These are phyloP conservation scores for Acanthisitta chloris DNA, from an alignment of 2,113 vertebrate species.

Conservation along the genomic window DNA sequence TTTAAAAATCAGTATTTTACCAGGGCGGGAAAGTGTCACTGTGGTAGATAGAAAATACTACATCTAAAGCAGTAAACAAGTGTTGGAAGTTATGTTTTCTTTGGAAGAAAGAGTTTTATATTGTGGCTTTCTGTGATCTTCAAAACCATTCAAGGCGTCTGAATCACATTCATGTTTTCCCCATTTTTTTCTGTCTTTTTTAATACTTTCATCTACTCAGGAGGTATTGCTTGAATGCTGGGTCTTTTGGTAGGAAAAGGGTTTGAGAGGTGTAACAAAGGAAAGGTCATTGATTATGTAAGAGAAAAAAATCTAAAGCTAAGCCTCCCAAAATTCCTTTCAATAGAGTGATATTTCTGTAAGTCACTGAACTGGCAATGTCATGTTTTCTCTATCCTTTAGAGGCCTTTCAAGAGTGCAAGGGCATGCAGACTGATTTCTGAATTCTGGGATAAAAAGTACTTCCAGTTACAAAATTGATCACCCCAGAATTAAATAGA, in stretches of 20 bases:
- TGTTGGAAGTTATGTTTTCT: background rate
- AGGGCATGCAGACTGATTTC: background rate
- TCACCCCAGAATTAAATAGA: background rate
- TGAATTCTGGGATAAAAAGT: background rate
- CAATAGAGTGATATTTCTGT: background rate
- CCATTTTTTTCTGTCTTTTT: background rate
- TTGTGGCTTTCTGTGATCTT: background rate
- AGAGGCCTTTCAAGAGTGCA: background rate
- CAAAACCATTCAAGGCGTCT: background rate
- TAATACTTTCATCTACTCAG: background rate
- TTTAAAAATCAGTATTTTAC: background rate
- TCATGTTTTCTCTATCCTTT: background rate
- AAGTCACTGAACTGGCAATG: background rate
- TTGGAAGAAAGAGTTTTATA: background rate
- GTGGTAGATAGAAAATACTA: background rate
- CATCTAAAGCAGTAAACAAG: background rate
- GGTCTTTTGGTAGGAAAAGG: background rate
- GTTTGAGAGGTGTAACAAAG: background rate
- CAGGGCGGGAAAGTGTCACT: background rate
- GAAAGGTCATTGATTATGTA: background rate
- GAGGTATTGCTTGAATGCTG: background rate
- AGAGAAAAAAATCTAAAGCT: background rate
- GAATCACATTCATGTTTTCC: background rate
- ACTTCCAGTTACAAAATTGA: background rate
- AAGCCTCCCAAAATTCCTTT: conserved; percentile 4